phyloP scores from a whole-genome alignment of 2,113 vertebrate genomes.

The Coturnix japonica region DNA sequence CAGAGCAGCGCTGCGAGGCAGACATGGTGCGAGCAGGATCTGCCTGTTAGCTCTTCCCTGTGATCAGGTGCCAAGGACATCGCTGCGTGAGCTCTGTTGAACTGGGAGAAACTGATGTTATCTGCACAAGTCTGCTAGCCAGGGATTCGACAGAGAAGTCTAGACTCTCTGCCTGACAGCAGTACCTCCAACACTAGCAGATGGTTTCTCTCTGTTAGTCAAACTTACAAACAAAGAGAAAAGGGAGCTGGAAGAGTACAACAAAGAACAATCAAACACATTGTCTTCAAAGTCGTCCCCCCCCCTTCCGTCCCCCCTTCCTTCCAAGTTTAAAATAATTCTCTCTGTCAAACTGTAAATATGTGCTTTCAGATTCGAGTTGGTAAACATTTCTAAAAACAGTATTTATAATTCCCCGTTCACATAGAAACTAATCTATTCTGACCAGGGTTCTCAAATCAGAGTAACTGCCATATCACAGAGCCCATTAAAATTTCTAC shows the following conservation, averaged over 20 bases:
- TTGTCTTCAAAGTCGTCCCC: constrained; percentile 1
- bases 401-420: constrained; percentile 11
- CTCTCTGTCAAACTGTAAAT: constrained; percentile 26
- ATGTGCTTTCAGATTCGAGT: neutral
- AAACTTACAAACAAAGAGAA: constrained; percentile 45
- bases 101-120: constrained; percentile 24
- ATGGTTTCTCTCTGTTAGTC: constrained; percentile 64
- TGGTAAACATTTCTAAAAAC: constrained; percentile 37
- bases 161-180: constrained; percentile 62
- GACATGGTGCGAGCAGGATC: neutral
- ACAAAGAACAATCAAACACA: constrained; percentile 49
- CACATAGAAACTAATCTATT: constrained; percentile 40
- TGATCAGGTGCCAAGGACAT: constrained; percentile 39
- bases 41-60: constrained; percentile 16
- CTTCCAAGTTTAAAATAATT: constrained; percentile 8
- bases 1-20: neutral
- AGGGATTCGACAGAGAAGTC: constrained; percentile 27
- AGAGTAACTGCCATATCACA: constrained; percentile 31
- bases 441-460: constrained; percentile 35
- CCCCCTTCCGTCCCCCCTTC: neutral
- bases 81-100: constrained; percentile 37
- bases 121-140: neutral
- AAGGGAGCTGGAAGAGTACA: constrained; percentile 55
- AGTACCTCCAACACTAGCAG: constrained; percentile 62
- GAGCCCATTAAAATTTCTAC: constrained; percentile 33